A percentile compares a stretch with the other conserved stretches of the same genome.
Evolutionary conservation across 2,797 vertebrate species (phyloP).

Genomic region (Coregonus sp.): DNA sequence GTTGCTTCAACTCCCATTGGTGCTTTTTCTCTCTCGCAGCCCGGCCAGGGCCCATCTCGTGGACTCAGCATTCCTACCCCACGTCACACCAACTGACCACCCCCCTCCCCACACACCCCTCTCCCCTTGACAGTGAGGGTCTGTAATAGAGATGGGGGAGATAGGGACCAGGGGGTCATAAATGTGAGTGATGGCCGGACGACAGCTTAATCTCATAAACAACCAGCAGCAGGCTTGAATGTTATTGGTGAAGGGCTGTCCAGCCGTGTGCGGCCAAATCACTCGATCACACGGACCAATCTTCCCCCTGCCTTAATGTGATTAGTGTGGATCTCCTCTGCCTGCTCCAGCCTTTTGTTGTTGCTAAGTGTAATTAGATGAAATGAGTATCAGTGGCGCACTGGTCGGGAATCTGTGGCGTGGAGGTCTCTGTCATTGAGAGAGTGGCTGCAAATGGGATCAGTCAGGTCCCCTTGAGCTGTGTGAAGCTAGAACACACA

Average conservation of each 20-base stretch:
- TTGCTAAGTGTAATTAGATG: conserved; percentile 74
- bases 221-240: conserved; percentile 54
- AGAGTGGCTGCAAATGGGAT: conserved; percentile 51
- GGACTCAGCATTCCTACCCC: not conserved
- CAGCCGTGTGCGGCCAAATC: conserved; percentile 56
- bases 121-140: conserved; percentile 26
- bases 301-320: conserved; percentile 69
- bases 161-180: conserved; percentile 45
- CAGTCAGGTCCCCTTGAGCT: conserved; percentile 42
- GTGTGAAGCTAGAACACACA: conserved; percentile 21
- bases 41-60: not conserved
- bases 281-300: conserved; percentile 67
- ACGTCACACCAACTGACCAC: not conserved
- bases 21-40: not conserved
- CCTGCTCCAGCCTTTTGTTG: conserved; percentile 63
- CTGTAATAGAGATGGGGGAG: conserved; percentile 29
- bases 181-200: conserved; percentile 64
- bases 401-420: conserved; percentile 55
- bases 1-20: not conserved
- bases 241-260: conserved; percentile 49
- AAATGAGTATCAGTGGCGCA: conserved; percentile 55
- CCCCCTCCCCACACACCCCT: not conserved
- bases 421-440: conserved; percentile 57
- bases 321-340: conserved; percentile 70
- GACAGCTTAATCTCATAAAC: conserved; percentile 75